These are phyloP conservation scores for Exocentrus adspersus DNA, from an alignment of 2,888 invertebrate species.

Conservation along the genomic window DNA sequence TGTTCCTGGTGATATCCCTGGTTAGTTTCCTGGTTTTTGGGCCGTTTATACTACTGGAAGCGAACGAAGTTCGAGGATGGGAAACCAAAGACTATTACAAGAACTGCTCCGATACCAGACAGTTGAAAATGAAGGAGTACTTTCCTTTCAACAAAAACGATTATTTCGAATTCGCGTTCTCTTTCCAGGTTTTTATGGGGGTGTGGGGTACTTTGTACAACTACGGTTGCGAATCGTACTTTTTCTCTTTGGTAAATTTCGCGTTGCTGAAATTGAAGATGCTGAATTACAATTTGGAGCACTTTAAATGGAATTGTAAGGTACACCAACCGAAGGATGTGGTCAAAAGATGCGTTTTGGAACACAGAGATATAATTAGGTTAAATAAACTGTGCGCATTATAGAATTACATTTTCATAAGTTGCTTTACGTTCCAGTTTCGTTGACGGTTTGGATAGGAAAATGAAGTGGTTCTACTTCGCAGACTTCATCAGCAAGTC, in stretches of 20 bases:
- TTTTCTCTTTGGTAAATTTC: conserved; percentile 2
- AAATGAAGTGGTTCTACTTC: conserved; percentile 22
- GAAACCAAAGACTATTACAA: neutral
- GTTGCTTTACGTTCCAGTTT: neutral
- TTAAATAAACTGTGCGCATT: neutral
- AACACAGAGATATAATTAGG: conserved; percentile 18
- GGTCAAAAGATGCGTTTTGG: conserved; percentile 1
- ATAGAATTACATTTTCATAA: neutral
- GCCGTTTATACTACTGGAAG: neutral
- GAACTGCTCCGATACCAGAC: neutral
- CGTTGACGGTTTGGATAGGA: conserved; percentile 7
- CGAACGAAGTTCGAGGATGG: neutral
- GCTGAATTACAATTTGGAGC: conserved; percentile 6
- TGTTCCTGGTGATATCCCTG: neutral
- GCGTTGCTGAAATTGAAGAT: neutral
- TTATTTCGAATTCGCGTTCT: neutral
- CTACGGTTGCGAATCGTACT: conserved; percentile 9
- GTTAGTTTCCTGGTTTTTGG: neutral
- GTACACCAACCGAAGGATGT: neutral
- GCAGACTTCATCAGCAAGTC: conserved; percentile 23
- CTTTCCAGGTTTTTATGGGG: conserved; percentile 1
- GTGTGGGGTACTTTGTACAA: no score
- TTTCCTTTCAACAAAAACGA: conserved; percentile 10
- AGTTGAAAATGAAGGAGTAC: neutral
- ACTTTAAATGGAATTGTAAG: conserved; percentile 7